Evolutionary conservation across 2,113 vertebrate species (phyloP).

Genomic region (Burhinus bistriatus): DNA sequence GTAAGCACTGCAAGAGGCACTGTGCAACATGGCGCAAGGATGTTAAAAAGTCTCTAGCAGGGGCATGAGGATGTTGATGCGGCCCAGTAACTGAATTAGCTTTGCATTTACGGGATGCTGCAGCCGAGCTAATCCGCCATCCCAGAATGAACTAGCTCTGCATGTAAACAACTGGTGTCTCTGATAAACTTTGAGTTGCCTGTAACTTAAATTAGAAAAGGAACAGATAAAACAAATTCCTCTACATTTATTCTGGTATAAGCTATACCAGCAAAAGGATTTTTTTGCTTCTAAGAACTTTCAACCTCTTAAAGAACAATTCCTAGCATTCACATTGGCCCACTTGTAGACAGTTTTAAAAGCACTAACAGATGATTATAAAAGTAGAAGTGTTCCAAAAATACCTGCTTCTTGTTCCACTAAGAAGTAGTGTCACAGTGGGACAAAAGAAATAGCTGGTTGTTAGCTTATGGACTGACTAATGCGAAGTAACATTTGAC

Average conservation of each 20-base stretch:
- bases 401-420: background rate
- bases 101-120: background rate
- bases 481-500: background rate
- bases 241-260: background rate
- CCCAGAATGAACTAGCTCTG: background rate
- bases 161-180: background rate
- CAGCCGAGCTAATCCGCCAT: background rate
- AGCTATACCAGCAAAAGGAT: background rate
- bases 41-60: background rate
- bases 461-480: background rate
- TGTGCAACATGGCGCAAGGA: background rate
- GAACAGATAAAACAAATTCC: background rate
- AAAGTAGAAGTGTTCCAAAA: background rate
- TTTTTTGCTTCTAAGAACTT: background rate
- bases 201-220: background rate
- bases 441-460: background rate
- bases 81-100: background rate
- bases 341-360: background rate
- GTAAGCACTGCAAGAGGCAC: background rate
- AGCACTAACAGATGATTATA: background rate
- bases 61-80: accelerated
- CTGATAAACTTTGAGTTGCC: background rate
- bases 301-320: background rate
- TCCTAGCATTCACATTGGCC: background rate
- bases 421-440: background rate